Conservation (phyloP, 2,113 vertebrate species). For the Ictidomys tridecemlineatus region DNA sequence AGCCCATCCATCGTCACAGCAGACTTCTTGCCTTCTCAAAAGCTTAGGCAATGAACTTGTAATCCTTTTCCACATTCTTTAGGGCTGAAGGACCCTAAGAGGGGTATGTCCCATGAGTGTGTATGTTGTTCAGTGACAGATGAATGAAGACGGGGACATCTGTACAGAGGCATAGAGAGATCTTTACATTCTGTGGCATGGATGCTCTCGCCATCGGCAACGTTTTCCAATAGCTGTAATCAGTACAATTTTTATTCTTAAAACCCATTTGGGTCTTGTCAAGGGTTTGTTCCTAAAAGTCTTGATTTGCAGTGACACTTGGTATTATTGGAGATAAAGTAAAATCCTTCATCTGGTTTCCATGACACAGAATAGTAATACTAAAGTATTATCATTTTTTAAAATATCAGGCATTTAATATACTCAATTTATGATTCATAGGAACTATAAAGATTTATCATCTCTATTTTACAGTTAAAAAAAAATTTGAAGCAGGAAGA, state of each 20-base stretch:
- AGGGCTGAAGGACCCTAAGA: neutral
- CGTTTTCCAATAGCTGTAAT: neutral
- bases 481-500: neutral
- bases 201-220: neutral
- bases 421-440: neutral
- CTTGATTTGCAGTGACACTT: neutral
- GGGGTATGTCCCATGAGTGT: neutral
- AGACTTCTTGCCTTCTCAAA: neutral
- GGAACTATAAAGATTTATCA: conserved; percentile 9
- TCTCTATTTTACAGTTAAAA: neutral
- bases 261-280: conserved; percentile 8
- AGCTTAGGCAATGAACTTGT: neutral
- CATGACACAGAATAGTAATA: neutral
- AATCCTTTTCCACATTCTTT: conserved; percentile 32
- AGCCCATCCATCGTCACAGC: neutral
- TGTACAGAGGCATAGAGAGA: neutral
- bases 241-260: neutral
- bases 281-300: conserved; percentile 40
- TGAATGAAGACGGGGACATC: neutral
- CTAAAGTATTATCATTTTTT: conserved; percentile 18
- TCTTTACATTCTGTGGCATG: neutral
- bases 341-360: conserved; percentile 21
- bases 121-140: neutral
- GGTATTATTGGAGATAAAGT: neutral
- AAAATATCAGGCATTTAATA: neutral